Conservation (phyloP, 2,113 vertebrate genomes). For the Plotosus lineatus region DNA sequence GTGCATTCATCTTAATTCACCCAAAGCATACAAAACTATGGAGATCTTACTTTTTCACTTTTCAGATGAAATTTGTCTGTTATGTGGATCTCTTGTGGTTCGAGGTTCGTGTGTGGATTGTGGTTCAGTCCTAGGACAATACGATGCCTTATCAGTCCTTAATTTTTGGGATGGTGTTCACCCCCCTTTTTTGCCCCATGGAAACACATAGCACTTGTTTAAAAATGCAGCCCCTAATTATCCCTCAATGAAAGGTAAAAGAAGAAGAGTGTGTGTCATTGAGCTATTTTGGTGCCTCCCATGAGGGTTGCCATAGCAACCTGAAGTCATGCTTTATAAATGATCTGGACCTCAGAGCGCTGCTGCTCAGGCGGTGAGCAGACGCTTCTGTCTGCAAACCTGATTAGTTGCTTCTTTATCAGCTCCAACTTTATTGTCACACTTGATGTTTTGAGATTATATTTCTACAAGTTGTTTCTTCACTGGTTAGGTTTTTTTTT, state of each 20-base stretch:
- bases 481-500: not conserved
- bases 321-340: constrained; percentile 6
- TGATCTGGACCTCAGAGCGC: constrained; percentile 1
- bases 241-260: not conserved
- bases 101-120: not conserved
- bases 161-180: constrained; percentile 8
- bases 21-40: not conserved
- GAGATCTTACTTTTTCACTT: not conserved
- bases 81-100: not conserved
- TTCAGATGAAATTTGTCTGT: too few relatives aligned
- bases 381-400: not conserved
- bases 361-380: not conserved
- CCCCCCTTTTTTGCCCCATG: constrained; percentile 4
- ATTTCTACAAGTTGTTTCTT: not conserved
- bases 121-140: not conserved
- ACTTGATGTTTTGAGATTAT: not conserved
- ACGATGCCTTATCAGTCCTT: constrained; percentile 16
- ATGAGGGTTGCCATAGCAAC: constrained; percentile 39
- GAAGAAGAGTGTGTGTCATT: not conserved
- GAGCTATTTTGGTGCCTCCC: constrained; percentile 17
- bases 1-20: not conserved
- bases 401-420: constrained; percentile 1
- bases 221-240: not conserved
- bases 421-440: not conserved
- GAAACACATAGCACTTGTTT: not conserved